A percentile compares a stretch with the other conserved stretches of the same genome.
Evolutionary conservation across 2,888 invertebrate genomes (phyloP).

Genomic region (Craniophora ligustri): DNA sequence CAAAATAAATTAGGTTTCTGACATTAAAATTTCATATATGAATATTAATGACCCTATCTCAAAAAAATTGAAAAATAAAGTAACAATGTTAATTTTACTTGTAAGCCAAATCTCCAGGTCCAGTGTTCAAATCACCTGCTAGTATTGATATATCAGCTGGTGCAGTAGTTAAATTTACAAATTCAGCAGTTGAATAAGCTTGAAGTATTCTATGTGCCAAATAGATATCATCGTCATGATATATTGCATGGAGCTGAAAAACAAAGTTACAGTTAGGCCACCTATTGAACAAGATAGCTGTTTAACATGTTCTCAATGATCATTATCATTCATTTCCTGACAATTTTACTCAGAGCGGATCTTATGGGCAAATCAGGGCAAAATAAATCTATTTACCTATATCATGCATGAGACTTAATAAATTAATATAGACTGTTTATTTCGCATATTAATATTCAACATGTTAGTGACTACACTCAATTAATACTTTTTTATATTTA

Average conservation of each 20-base stretch:
- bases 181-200: conserved; percentile 98
- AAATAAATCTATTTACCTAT: no score
- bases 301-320: not conserved
- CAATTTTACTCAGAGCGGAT: no score
- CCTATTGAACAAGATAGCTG: not conserved
- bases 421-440: no score
- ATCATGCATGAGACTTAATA: no score
- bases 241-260: conserved; percentile 97
- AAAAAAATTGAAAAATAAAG: not conserved
- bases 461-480: no score
- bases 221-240: conserved; percentile 96
- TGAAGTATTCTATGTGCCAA: conserved; percentile 97
- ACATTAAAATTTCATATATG: no score
- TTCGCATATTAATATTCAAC: no score
- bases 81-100: conserved; percentile 52
- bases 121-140: conserved; percentile 98
- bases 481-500: no score
- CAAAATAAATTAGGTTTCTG: no score
- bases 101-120: conserved; percentile 93
- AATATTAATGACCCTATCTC: no score
- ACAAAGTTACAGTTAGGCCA: not conserved
- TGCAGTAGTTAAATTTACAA: conserved; percentile 94
- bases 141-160: conserved; percentile 94
- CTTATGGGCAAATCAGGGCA: no score
- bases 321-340: no score